These are phyloP conservation scores for Ceratotherium simum DNA, from an alignment of 2,113 vertebrate genomes.

Conservation along the genomic window DNA sequence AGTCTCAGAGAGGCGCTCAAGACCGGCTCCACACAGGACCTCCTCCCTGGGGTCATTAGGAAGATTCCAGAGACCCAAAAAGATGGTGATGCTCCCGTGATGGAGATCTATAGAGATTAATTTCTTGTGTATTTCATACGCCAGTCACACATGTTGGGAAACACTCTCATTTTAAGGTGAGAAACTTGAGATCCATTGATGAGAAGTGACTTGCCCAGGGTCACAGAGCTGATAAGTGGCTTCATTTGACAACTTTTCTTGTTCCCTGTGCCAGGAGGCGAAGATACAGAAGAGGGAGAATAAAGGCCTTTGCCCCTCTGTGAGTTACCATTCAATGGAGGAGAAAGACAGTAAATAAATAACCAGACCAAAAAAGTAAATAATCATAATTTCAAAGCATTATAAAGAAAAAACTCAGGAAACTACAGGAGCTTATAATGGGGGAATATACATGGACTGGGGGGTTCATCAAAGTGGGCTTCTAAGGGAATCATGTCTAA, in stretches of 20 bases:
- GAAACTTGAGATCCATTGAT: background rate
- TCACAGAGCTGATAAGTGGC: background rate
- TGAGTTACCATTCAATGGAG: background rate
- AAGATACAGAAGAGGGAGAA: background rate
- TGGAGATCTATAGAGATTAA: background rate
- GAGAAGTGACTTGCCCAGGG: background rate
- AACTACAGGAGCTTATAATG: background rate
- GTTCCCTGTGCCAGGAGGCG: background rate
- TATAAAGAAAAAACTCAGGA: background rate
- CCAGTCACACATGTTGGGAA: fast-evolving
- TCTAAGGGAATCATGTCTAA: background rate
- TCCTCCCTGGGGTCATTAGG: background rate
- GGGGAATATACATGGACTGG: background rate
- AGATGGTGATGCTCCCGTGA: fast-evolving
- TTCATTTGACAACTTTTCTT: background rate
- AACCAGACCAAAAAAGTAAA: background rate
- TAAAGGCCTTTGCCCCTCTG: background rate
- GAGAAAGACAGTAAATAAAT: background rate
- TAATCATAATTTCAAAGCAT: background rate
- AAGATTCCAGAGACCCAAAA: background rate
- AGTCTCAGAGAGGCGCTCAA: background rate
- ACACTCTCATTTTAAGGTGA: background rate
- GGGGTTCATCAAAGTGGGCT: background rate
- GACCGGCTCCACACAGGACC: background rate
- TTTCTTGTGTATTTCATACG: background rate